phyloP scores from a whole-genome alignment of 1,140 invertebrate genomes.

The Tenebrio molitor region DNA sequence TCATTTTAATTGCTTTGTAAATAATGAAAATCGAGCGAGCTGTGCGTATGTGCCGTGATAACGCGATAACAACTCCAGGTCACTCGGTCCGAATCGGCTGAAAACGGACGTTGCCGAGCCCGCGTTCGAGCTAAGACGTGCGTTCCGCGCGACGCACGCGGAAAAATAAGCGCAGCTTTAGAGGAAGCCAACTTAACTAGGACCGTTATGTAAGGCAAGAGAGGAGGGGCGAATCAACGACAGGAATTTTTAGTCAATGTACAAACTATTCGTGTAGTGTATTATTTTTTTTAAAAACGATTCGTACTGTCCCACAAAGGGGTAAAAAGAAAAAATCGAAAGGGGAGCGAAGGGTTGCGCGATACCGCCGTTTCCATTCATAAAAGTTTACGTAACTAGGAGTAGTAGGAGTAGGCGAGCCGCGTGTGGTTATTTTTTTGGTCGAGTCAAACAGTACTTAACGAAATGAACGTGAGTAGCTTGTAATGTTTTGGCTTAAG shows the following conservation, averaged over 20 bases:
- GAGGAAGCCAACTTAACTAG: constrained; percentile 10
- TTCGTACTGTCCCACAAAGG: neutral
- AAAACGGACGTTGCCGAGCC: neutral
- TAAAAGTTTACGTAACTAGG: neutral
- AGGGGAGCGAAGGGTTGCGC: no score
- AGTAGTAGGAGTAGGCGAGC: neutral
- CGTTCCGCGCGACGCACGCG: neutral
- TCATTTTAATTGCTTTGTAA: constrained; percentile 28
- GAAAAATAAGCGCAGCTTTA: constrained; percentile 30
- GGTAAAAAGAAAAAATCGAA: no score
- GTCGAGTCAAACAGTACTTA: no score
- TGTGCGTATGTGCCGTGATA: constrained; percentile 5
- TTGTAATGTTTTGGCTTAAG: neutral
- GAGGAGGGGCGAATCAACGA: neutral
- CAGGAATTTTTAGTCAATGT: neutral
- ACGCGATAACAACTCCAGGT: neutral
- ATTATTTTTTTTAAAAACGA: neutral
- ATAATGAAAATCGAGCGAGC: constrained; percentile 13
- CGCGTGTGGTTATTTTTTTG: no score
- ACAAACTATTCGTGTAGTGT: neutral
- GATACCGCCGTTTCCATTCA: neutral
- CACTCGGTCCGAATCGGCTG: neutral
- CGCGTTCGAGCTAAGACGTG: constrained; percentile 9
- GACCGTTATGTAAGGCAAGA: neutral
- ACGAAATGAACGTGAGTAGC: neutral